These are phyloP conservation scores for Gila robusta DNA, from an alignment of 2,797 vertebrate genomes.

Conservation along the genomic window DNA sequence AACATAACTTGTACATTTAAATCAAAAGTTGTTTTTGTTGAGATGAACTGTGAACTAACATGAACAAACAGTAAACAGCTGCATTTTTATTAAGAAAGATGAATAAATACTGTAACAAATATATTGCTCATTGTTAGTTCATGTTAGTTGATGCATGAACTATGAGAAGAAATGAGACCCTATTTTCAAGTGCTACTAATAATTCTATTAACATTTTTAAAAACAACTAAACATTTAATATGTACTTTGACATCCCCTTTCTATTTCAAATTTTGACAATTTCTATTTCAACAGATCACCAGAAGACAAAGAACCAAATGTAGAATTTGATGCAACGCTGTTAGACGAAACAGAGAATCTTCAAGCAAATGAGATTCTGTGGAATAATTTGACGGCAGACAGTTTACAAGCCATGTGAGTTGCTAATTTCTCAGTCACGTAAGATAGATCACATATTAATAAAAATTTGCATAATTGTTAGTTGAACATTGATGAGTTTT, in stretches of 20 bases:
- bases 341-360: constrained; percentile 94
- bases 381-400: constrained; percentile 97
- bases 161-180: background rate
- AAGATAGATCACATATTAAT: background rate
- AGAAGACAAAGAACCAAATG: constrained; percentile 84
- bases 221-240: background rate
- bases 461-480: background rate
- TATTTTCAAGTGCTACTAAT: background rate
- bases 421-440: background rate
- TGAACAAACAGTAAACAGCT: background rate
- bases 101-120: background rate
- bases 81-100: background rate
- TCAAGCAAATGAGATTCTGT: constrained; percentile 94
- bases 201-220: background rate
- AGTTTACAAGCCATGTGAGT: constrained; percentile 92
- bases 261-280: background rate
- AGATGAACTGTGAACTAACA: background rate
- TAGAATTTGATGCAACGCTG: constrained; percentile 90
- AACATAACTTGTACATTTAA: background rate
- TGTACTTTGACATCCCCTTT: background rate
- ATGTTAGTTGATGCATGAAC: background rate
- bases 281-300: constrained; percentile 79
- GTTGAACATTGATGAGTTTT: background rate
- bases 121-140: no score
- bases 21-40: background rate